Conservation (phyloP, 2,888 invertebrate genomes). For the Hirtodrosophila confusa region DNA sequence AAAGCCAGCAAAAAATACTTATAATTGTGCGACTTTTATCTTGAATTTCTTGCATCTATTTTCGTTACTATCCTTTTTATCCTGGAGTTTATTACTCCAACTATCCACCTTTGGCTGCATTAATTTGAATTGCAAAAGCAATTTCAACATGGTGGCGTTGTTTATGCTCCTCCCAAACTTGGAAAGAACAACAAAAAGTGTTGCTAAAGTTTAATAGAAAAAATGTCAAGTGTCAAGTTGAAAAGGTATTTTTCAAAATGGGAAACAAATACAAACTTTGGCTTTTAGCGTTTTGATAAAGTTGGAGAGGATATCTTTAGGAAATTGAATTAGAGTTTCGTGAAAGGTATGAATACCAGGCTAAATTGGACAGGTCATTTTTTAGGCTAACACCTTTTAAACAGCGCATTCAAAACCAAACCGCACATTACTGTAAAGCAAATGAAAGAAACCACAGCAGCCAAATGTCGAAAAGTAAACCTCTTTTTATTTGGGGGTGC, state of each 20-base stretch:
- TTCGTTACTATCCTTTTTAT: neutral
- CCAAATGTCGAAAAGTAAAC: slow-evolving; percentile 44
- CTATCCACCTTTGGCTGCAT: slow-evolving; percentile 9
- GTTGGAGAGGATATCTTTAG: neutral
- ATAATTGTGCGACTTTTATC: slow-evolving; percentile 5
- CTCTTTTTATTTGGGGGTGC: slow-evolving; percentile 3
- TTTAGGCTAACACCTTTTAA: slow-evolving; percentile 16
- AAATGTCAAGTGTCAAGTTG: slow-evolving; percentile 33
- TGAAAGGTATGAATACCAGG: neutral
- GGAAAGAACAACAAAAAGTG: slow-evolving; percentile 7
- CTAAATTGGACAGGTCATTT: slow-evolving; percentile 17
- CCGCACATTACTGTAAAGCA: slow-evolving; percentile 40
- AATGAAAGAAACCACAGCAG: slow-evolving; percentile 15
- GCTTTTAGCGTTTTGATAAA: slow-evolving; percentile 7
- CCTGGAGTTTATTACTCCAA: slow-evolving; percentile 8
- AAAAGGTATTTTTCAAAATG: neutral
- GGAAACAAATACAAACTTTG: slow-evolving; percentile 13
- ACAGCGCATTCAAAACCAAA: slow-evolving; percentile 7
- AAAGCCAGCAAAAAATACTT: slow-evolving; percentile 5
- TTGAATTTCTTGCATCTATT: neutral
- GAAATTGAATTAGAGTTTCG: slow-evolving; percentile 32
- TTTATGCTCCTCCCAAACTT: slow-evolving; percentile 19
- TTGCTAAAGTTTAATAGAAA: slow-evolving; percentile 23
- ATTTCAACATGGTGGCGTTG: slow-evolving; percentile 23
- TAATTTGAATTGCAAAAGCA: slow-evolving; percentile 49